phyloP scores from a whole-genome alignment of 1,140 invertebrate species.

The Brachionus calyciflorus region DNA sequence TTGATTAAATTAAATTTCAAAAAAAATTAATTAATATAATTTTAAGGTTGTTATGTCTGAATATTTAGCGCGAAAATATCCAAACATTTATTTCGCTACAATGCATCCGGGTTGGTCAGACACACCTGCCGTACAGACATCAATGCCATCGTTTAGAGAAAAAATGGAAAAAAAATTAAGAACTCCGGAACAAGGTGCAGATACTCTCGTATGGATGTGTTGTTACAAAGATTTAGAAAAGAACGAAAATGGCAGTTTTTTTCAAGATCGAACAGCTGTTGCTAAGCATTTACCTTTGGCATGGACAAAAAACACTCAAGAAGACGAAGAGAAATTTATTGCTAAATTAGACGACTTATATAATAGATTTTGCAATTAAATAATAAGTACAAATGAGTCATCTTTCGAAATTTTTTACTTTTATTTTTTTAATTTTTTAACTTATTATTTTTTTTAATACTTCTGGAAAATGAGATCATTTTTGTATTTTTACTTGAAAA shows the following conservation, averaged over 20 bases:
- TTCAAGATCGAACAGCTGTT: constrained; percentile 59
- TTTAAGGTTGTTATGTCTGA: constrained; percentile 60
- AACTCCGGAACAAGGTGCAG: constrained; percentile 62
- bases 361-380: constrained; percentile 47
- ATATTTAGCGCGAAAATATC: constrained; percentile 59
- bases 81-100: constrained; percentile 61
- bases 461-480: not conserved
- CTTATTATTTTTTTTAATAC: not conserved
- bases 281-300: constrained; percentile 56
- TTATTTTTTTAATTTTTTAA: not conserved
- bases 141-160: constrained; percentile 63
- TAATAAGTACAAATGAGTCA: not conserved
- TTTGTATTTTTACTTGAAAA: not conserved
- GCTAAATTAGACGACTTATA: constrained; percentile 51
- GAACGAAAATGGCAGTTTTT: constrained; percentile 60
- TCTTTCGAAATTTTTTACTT: no score
- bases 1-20: not conserved
- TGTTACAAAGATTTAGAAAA: constrained; percentile 50
- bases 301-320: constrained; percentile 52
- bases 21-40: not conserved
- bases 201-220: constrained; percentile 63
- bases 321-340: constrained; percentile 52
- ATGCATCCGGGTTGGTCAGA: constrained; percentile 65
- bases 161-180: constrained; percentile 62
- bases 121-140: constrained; percentile 60